These are phyloP conservation scores for Callocephalon fimbriatum DNA, from an alignment of 2,113 vertebrate species.

Conservation along the genomic window DNA sequence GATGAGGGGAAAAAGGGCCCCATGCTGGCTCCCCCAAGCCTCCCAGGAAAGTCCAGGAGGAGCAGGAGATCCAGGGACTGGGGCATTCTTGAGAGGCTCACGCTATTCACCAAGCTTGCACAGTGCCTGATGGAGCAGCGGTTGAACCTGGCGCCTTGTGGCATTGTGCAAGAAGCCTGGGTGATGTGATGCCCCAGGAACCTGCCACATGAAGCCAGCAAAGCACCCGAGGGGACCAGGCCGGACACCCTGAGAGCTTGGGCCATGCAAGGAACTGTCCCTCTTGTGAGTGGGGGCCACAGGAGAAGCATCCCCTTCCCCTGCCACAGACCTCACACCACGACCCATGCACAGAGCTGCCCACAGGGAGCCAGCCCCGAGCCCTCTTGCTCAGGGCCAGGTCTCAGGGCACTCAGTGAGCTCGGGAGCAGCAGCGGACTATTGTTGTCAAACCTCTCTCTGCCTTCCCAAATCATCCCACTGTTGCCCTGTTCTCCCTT, in stretches of 20 bases:
- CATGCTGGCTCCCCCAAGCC: rapidly evolving
- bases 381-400: neutral
- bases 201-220: neutral
- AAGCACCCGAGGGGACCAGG: neutral
- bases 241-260: rapidly evolving
- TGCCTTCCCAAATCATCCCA: neutral
- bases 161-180: neutral
- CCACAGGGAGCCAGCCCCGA: neutral
- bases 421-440: neutral
- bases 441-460: neutral
- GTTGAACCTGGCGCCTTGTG: neutral
- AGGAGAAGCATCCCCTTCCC: neutral
- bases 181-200: neutral
- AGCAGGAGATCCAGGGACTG: neutral
- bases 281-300: no score
- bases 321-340: neutral
- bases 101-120: neutral
- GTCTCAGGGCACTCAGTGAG: no score
- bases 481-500: neutral
- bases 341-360: neutral
- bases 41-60: no score
- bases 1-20: neutral
- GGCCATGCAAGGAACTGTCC: neutral
- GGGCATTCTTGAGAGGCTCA: rapidly evolving
- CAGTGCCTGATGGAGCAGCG: neutral